A percentile compares a stretch with the other conserved stretches of the same genome.
Evolutionary conservation across 2,797 vertebrate species (phyloP).

Genomic region (Poeciliopsis turneri): DNA sequence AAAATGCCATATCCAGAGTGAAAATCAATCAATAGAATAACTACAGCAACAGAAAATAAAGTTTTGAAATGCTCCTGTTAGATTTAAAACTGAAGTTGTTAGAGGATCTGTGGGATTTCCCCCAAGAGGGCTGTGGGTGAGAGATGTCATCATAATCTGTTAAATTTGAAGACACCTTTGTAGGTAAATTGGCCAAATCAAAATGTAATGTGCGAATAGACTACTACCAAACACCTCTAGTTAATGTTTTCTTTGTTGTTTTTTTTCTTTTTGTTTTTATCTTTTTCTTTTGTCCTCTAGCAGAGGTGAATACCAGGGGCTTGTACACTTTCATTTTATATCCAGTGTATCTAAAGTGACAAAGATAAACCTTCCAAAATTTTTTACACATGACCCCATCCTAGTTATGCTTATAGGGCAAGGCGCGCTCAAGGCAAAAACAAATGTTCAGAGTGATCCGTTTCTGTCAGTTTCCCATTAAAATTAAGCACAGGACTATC

Average conservation of each 20-base stretch:
- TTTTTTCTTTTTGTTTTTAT: background rate
- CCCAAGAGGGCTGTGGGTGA: background rate
- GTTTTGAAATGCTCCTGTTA: background rate
- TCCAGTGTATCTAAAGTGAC: conserved; percentile 61
- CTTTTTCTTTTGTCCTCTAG: background rate
- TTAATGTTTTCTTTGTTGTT: background rate
- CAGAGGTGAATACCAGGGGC: background rate
- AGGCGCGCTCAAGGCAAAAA: conserved; percentile 43
- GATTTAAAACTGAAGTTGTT: background rate
- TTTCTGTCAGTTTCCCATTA: conserved; percentile 60
- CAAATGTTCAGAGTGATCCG: conserved; percentile 48
- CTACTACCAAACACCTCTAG: background rate
- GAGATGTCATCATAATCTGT: background rate
- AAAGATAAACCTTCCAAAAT: conserved; percentile 47
- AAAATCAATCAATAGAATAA: background rate
- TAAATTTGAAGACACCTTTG: background rate
- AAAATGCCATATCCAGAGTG: background rate
- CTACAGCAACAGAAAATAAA: background rate
- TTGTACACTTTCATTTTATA: background rate
- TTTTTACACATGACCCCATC: conserved; percentile 29
- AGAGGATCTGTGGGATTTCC: background rate
- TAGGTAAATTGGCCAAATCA: background rate
- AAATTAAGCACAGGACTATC: conserved; percentile 66
- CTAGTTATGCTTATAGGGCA: conserved; percentile 47
- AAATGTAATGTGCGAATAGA: background rate